Conservation (phyloP, 2,888 invertebrate genomes). For the Lamellibrachia satsuma region DNA sequence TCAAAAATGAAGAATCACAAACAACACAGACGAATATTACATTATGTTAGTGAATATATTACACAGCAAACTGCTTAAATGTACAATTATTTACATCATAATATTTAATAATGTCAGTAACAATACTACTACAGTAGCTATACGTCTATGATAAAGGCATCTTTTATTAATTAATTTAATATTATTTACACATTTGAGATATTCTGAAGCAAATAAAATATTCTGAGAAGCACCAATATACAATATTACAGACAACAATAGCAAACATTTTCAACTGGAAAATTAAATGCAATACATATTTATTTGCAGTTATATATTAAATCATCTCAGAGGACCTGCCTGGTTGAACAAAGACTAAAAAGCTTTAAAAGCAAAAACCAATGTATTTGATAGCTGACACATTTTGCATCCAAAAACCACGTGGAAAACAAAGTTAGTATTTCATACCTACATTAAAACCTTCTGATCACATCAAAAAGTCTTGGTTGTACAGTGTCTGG, state of each 20-base stretch:
- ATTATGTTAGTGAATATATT: background rate
- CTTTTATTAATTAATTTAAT: background rate
- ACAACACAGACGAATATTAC: background rate
- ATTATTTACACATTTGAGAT: background rate
- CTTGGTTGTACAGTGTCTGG: background rate
- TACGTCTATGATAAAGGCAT: background rate
- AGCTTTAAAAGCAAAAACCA: too few relatives aligned
- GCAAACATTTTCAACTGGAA: background rate
- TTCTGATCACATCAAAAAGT: background rate
- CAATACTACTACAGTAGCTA: background rate
- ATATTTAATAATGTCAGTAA: background rate
- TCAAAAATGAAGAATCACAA: background rate
- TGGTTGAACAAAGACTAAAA: background rate
- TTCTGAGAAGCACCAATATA: background rate
- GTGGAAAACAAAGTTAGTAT: background rate
- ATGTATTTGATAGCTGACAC: too few relatives aligned
- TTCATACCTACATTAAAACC: background rate
- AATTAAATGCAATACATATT: background rate
- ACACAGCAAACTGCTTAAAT: slow-evolving; percentile 6
- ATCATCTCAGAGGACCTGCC: background rate
- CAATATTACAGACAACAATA: background rate
- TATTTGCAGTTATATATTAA: background rate
- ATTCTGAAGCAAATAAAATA: background rate
- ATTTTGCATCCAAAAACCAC: background rate
- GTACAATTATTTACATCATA: slow-evolving; percentile 4